A percentile compares a stretch with the other conserved stretches of the same genome.
phyloP scores from a whole-genome alignment of 2,888 invertebrate genomes.

The Colostygia pectinataria region DNA sequence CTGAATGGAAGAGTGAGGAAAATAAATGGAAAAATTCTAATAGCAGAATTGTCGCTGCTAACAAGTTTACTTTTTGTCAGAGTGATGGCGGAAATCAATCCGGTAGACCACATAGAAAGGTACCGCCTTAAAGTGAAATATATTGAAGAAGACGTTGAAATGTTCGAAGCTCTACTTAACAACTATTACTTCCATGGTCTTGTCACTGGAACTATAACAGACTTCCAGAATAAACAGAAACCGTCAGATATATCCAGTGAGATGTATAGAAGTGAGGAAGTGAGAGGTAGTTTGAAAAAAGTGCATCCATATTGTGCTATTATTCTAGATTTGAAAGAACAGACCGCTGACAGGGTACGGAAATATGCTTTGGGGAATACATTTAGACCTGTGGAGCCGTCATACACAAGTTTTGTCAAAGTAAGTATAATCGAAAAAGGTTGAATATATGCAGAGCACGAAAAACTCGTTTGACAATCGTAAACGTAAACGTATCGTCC shows the following conservation, averaged over 20 bases:
- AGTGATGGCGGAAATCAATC: constrained; percentile 84
- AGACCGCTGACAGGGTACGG: constrained; percentile 57
- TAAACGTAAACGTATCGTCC: too few species aligned
- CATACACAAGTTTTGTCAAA: constrained; percentile 79
- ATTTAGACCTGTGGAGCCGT: constrained; percentile 77
- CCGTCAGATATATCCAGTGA: constrained; percentile 50
- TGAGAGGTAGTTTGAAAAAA: constrained; percentile 49
- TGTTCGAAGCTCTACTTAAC: constrained; percentile 80
- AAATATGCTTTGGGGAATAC: constrained; percentile 81
- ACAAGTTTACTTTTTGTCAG: constrained; percentile 82
- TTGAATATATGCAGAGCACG: too few species aligned
- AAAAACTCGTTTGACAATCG: too few species aligned
- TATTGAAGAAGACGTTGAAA: constrained; percentile 85
- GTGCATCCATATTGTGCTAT: constrained; percentile 75
- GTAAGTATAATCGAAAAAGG: constrained; percentile 55
- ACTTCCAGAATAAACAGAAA: constrained; percentile 54
- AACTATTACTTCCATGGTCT: constrained; percentile 82
- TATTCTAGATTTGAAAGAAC: constrained; percentile 62
- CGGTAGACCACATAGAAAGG: constrained; percentile 93
- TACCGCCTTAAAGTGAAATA: constrained; percentile 88
- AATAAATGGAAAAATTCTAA: constrained; percentile 49
- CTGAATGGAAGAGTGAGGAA: constrained; percentile 28
- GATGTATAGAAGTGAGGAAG: constrained; percentile 40
- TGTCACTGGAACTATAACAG: constrained; percentile 56
- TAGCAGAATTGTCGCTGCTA: constrained; percentile 58